Conservation (phyloP, 2,888 invertebrate species). For the Neoitamus cyanurus region DNA sequence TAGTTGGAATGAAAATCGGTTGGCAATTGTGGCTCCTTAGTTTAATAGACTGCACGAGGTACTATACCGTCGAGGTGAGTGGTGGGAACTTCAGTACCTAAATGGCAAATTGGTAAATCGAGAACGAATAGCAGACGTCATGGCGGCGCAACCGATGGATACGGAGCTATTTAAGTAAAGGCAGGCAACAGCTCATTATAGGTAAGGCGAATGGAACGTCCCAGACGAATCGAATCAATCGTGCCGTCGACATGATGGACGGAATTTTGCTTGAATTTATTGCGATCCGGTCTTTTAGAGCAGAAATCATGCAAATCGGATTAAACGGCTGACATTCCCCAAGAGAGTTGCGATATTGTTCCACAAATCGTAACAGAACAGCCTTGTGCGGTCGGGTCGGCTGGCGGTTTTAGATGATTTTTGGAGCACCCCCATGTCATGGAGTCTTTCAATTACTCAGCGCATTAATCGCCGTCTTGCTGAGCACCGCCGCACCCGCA, state of each 20-base stretch:
- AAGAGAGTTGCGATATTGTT: slow-evolving; percentile 18
- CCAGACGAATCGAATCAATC: neutral
- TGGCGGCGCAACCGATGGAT: neutral
- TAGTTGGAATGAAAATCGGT: too few relatives aligned
- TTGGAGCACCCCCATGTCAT: slow-evolving; percentile 3
- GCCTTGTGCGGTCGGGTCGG: neutral
- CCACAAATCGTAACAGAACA: neutral
- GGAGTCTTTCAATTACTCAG: slow-evolving; percentile 13
- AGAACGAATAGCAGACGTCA: neutral
- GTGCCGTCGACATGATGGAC: neutral
- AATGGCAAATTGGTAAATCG: slow-evolving; percentile 5
- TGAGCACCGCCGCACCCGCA: neutral
- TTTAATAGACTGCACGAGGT: too few relatives aligned
- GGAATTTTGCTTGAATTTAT: neutral
- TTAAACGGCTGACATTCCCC: slow-evolving; percentile 23
- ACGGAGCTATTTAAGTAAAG: neutral
- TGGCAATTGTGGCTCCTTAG: too few relatives aligned
- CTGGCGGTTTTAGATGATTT: slow-evolving; percentile 4
- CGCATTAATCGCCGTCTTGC: neutral
- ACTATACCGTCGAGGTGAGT: too few relatives aligned
- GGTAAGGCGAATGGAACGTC: neutral
- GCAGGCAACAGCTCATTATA: neutral
- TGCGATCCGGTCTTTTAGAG: neutral
- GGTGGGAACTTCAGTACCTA: neutral
- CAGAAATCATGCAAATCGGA: slow-evolving; percentile 39